Percentiles rank a stretch among this genome's conserved stretches.
Evolutionary conservation across 2,797 vertebrate species (phyloP).

Genomic region (Fratercula arctica): DNA sequence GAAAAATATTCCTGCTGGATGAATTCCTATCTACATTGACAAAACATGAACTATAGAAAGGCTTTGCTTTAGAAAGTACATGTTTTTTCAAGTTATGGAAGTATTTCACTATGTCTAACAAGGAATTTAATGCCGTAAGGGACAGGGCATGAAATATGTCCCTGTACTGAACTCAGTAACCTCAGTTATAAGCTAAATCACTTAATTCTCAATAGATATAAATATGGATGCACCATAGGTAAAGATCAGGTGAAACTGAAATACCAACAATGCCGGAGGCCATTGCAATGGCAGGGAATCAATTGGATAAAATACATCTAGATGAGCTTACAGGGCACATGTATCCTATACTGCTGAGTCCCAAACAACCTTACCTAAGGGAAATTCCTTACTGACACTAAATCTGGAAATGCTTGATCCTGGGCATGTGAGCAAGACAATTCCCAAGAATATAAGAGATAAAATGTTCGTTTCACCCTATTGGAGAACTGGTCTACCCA

Average conservation of each 20-base stretch:
- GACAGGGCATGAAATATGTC: background rate
- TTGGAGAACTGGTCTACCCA: background rate
- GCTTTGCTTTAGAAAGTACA: background rate
- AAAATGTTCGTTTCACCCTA: background rate
- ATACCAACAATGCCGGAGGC: background rate
- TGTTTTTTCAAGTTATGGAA: background rate
- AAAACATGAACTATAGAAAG: background rate
- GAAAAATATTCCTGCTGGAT: background rate
- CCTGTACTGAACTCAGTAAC: background rate
- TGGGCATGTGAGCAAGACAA: background rate
- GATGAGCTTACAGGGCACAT: background rate
- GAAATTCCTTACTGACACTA: background rate
- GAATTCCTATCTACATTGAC: background rate
- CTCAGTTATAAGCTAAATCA: conserved; percentile 13
- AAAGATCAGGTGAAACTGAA: conserved; percentile 34
- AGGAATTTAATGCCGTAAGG: background rate
- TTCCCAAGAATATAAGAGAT: background rate
- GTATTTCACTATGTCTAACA: background rate
- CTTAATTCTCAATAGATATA: conserved; percentile 13
- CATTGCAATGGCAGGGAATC: background rate
- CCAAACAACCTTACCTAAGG: background rate
- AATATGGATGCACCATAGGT: conserved; percentile 12
- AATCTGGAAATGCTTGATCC: background rate
- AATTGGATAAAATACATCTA: background rate
- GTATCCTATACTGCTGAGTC: background rate